Conservation (phyloP, 2,888 invertebrate species). For the Unio delphinus region DNA sequence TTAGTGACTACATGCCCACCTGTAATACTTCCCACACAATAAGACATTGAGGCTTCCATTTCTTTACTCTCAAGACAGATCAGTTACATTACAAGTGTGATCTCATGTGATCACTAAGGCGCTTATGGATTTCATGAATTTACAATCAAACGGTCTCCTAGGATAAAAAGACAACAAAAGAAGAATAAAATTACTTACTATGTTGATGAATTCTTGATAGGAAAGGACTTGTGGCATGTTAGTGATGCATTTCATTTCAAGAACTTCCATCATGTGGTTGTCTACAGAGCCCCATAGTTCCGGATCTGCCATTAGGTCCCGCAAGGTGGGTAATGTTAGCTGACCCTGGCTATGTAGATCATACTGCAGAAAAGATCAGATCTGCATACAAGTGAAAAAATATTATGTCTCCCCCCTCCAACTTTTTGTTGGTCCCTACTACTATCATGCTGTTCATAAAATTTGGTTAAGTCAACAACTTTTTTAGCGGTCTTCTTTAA, state of each 20-base stretch:
- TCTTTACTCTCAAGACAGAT: too few species aligned
- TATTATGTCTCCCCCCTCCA: too few species aligned
- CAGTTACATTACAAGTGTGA: too few species aligned
- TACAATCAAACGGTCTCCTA: too few species aligned
- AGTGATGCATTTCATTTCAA: slow-evolving; percentile 51
- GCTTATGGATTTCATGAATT: too few species aligned
- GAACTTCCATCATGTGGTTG: slow-evolving; percentile 52
- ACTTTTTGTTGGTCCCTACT: background rate
- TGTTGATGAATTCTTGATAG: slow-evolving; percentile 63
- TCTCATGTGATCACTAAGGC: too few species aligned
- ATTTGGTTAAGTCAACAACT: background rate
- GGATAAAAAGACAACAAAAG: background rate
- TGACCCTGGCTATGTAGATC: slow-evolving; percentile 51
- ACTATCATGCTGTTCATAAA: background rate
- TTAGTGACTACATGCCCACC: too few species aligned
- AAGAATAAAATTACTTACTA: slow-evolving; percentile 43
- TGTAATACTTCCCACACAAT: too few species aligned
- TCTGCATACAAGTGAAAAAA: background rate
- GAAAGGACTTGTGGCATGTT: slow-evolving; percentile 23
- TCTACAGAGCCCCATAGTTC: slow-evolving; percentile 55
- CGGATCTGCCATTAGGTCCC: slow-evolving; percentile 52
- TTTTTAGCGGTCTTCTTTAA: too few species aligned
- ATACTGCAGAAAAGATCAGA: slow-evolving; percentile 36
- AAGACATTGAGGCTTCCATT: too few species aligned
- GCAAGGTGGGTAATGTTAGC: slow-evolving; percentile 54